Evolutionary conservation across 2,113 vertebrate genomes (phyloP), one percentile per base, ranked within the genome.

Genomic region (Zonotrichia leucophrys): DNA sequence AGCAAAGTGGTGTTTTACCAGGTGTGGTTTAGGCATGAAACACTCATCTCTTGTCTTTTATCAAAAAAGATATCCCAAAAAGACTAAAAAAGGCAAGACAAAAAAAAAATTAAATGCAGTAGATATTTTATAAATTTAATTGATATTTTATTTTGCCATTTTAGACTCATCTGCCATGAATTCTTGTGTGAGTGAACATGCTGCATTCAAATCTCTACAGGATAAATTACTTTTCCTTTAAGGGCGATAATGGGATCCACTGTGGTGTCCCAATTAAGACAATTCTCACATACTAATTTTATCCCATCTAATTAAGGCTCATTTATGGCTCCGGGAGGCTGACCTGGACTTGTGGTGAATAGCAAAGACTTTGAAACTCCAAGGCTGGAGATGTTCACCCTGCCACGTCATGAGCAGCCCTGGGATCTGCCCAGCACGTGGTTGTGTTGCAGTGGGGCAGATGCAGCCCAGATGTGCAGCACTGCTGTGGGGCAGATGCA

Each of bases 341-440:
- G 62, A 31, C 28, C 78, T 50, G 69, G 39, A 17, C 86, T 81
- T 3, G 2, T 63, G 67, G 39, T 67, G 78, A 87, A 80, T 10
- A 20, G 84, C 47, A 89, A 82, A 90, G 66, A 17, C 81, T 55
- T 31, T 49, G 55, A 89, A 39, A 9, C 2, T 5, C 12, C 47
- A 30, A n/a, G 53, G 63, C 67, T 69, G 79, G 55, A 67, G 72
- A 46, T 50, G 33, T 11, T 79, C 53, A 49, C 46, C 37, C 74
- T 70, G 66, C 47, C 23, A 20, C 53, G 53, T 37, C 83, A 30
- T 4, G 12, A 63, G 52, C 35, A 59, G 52, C 46, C 18, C 11
- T 13, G n/a, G 39, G 72, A 14, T 3, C 14, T 78, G 56, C 76
- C 68, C 2, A 2, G 2, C 1, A 7, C 0, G 0, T 4, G 4